Evolutionary conservation across 1,140 invertebrate species (phyloP).

Genomic region (Maniola jurtina): DNA sequence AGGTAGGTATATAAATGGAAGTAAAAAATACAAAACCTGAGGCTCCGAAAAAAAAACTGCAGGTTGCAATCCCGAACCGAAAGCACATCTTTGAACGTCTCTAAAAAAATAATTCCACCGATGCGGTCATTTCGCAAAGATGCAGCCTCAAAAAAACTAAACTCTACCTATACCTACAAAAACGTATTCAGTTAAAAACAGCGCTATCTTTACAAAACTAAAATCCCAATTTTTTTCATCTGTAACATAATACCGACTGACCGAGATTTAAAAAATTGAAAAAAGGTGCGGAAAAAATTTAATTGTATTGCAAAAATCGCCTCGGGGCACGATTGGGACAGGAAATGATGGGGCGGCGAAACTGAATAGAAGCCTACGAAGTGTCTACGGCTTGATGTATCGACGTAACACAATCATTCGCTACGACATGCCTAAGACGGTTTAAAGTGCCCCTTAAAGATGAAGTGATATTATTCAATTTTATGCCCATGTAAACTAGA

Average conservation of each 20-base stretch:
- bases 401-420: slow-evolving; percentile 69
- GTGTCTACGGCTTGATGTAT: slow-evolving; percentile 70
- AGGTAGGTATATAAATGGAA: no score
- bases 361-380: slow-evolving; percentile 60
- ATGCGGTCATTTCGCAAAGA: slow-evolving; percentile 34
- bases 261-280: slow-evolving; percentile 59
- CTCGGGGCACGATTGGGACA: slow-evolving; percentile 46
- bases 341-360: slow-evolving; percentile 69
- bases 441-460: slow-evolving; percentile 72
- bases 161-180: slow-evolving; percentile 27
- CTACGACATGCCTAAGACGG: slow-evolving; percentile 48
- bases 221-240: slow-evolving; percentile 41
- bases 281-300: slow-evolving; percentile 58
- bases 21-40: no score
- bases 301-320: slow-evolving; percentile 68
- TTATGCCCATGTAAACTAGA: slow-evolving; percentile 41
- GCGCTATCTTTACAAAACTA: slow-evolving; percentile 38
- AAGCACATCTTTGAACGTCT: slow-evolving; percentile 2
- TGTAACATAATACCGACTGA: slow-evolving; percentile 69
- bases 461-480: slow-evolving; percentile 72
- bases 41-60: background rate
- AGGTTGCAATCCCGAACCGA: slow-evolving; percentile 5
- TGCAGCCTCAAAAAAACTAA: slow-evolving; percentile 24
- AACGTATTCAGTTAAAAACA: slow-evolving; percentile 41
- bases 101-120: slow-evolving; percentile 19